Conservation (phyloP, 2,797 vertebrate genomes). For the Peromyscus aztecus region DNA sequence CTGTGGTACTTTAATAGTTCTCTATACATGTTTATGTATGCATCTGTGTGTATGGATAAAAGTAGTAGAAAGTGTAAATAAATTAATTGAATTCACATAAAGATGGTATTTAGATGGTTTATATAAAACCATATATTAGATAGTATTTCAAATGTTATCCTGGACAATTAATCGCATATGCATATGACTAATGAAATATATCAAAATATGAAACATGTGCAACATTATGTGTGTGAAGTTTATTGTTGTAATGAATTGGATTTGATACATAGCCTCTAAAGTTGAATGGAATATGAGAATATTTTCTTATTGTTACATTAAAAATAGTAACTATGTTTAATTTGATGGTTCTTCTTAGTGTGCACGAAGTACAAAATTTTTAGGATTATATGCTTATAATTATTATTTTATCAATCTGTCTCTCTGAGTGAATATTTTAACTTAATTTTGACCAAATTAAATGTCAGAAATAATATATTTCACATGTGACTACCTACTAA, state of each 20-base stretch:
- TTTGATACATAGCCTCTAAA: slow-evolving; percentile 56
- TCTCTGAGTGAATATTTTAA: slow-evolving; percentile 77
- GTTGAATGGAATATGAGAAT: slow-evolving; percentile 36
- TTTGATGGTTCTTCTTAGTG: slow-evolving; percentile 68
- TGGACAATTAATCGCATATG: neutral
- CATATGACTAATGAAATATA: neutral
- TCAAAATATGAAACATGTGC: slow-evolving; percentile 5
- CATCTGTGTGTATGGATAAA: neutral
- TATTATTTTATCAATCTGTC: slow-evolving; percentile 81
- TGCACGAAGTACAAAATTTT: slow-evolving; percentile 69
- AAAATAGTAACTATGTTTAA: slow-evolving; percentile 72
- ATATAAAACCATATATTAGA: slow-evolving; percentile 2
- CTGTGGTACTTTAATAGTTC: neutral
- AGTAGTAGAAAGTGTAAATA: neutral
- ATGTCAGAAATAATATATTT: slow-evolving; percentile 84
- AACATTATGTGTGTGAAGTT: neutral
- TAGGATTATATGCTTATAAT: slow-evolving; percentile 69
- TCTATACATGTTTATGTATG: neutral
- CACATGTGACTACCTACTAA: slow-evolving; percentile 78
- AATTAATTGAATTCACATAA: neutral
- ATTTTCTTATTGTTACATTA: slow-evolving; percentile 47
- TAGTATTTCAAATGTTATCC: neutral
- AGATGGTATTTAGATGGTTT: neutral
- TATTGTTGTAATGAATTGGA: slow-evolving; percentile 47
- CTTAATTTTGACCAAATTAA: slow-evolving; percentile 83